phyloP scores from a whole-genome alignment of 2,888 invertebrate genomes.

The Rapana venosa region DNA sequence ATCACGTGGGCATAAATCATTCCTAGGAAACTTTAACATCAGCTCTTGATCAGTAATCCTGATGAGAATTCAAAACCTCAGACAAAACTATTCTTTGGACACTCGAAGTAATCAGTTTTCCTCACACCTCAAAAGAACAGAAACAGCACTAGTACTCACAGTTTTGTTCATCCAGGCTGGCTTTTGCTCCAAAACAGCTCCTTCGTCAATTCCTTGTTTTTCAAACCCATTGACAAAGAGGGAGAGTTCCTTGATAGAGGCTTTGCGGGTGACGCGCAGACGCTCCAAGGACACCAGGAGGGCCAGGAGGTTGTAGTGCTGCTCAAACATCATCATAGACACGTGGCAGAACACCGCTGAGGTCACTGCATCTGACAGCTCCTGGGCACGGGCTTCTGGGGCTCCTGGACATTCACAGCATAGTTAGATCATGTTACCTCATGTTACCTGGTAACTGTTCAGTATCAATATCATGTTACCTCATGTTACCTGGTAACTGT shows the following conservation, averaged over 20 bases:
- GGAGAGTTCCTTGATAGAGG: slow-evolving; percentile 71
- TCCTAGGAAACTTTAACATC: no score
- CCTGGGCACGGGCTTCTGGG: slow-evolving; percentile 72
- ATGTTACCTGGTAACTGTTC: background rate
- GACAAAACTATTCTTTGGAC: background rate
- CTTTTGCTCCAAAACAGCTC: slow-evolving; percentile 66
- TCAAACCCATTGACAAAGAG: slow-evolving; percentile 76
- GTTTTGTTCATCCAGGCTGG: slow-evolving; percentile 72
- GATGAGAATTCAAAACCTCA: background rate
- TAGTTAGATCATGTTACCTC: background rate
- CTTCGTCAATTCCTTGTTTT: slow-evolving; percentile 66
- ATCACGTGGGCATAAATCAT: no score
- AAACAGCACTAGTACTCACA: slow-evolving; percentile 52
- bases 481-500: no score
- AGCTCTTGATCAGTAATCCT: background rate
- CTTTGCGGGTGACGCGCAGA: slow-evolving; percentile 65
- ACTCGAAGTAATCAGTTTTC: background rate
- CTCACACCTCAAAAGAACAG: background rate
- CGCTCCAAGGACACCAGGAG: slow-evolving; percentile 74
- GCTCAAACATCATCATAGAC: slow-evolving; percentile 75
- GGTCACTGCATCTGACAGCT: slow-evolving; percentile 73
- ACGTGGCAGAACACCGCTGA: slow-evolving; percentile 67
- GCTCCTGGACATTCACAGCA: slow-evolving; percentile 60
- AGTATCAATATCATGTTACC: no score
- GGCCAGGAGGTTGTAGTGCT: slow-evolving; percentile 70